Percentiles rank a stretch among this genome's conserved stretches.
Evolutionary conservation across 2,888 invertebrate species (phyloP).

Genomic region (Lumbricus terrestris): DNA sequence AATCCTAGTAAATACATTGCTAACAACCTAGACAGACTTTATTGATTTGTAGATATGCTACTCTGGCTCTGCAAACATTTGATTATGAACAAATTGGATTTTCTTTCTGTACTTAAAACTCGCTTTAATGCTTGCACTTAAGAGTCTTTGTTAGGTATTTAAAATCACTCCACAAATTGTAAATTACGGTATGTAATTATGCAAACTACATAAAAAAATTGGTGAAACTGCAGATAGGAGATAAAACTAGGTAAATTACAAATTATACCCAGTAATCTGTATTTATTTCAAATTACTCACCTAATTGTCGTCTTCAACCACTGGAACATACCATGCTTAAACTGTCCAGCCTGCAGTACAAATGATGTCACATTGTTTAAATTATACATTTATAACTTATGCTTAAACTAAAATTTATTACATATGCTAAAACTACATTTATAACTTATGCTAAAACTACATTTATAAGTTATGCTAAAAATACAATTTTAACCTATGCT

Average conservation of each 20-base stretch:
- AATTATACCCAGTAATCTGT: not conserved
- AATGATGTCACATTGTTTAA: not conserved
- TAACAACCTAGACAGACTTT: not conserved
- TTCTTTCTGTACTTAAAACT: not conserved
- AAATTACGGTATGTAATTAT: not conserved
- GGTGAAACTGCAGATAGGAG: not conserved
- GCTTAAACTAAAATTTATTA: too few species aligned
- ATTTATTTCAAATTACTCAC: not conserved
- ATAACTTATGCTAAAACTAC: too few species aligned
- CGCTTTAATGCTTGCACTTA: not conserved
- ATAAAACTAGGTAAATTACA: not conserved
- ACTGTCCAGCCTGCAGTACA: not conserved
- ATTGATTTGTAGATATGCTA: not conserved
- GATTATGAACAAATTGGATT: not conserved
- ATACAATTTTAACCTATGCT: too few species aligned
- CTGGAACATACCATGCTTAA: not conserved
- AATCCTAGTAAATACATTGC: not conserved
- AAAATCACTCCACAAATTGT: not conserved
- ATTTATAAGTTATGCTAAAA: too few species aligned
- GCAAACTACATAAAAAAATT: not conserved
- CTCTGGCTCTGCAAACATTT: not conserved
- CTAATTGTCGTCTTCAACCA: conserved; percentile 8
- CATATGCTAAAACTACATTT: too few species aligned
- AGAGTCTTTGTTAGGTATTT: not conserved
- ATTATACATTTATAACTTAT: not conserved